Base-by-base conservation (phyloP, 2,888 invertebrate species). In the Patella caerulea region DNA sequence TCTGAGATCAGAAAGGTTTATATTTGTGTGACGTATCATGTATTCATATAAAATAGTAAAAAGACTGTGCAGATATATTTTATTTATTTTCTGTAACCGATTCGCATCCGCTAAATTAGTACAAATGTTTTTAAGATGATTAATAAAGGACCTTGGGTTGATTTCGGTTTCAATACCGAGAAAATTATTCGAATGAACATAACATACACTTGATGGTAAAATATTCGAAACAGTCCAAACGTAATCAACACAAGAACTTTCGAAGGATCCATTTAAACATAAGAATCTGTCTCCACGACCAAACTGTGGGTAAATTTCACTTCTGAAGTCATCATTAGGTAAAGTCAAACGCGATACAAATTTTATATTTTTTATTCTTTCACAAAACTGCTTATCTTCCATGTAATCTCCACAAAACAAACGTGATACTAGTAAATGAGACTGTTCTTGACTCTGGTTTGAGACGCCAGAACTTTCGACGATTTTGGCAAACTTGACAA, bases 401-500 rank as follows among this genome's bases (percentile, higher is more conserved):
- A 82, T 56, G 4, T 70, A 34, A 15, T 72, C 12, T 19, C 53
- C 71, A 9, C 24, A 15, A 56, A 79, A 79, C 7, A 84, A 74
- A 70, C 75, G 71, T 53, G 79, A 74, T 5, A 83, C 15, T 19
- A 65, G 53, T 56, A n/a, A 14, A 2, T 78, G 52, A 19, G 78
- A 79, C 15, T 72, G 52, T 29, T 12, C n/a, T 55, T 77, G 78
- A 24, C 78, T 54, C 11, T 75, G 24, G 15, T 78, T 45, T 19
- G 79, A 72, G 4, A 83, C 14, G 17, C 73, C 59, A 53, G 12
- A 15, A 29, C 11, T 17, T 54, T 78, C 79, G n/a, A 85, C 75
- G 24, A 65, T 65, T 69, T 56, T 56, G 1, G 83, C 85, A 79
- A 81, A 83, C n/a, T 72, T 52, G 14, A 80, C 78, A 71, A 82